These are phyloP conservation scores for Penaeus monodon DNA, from an alignment of 2,888 invertebrate species.

Conservation along the genomic window DNA sequence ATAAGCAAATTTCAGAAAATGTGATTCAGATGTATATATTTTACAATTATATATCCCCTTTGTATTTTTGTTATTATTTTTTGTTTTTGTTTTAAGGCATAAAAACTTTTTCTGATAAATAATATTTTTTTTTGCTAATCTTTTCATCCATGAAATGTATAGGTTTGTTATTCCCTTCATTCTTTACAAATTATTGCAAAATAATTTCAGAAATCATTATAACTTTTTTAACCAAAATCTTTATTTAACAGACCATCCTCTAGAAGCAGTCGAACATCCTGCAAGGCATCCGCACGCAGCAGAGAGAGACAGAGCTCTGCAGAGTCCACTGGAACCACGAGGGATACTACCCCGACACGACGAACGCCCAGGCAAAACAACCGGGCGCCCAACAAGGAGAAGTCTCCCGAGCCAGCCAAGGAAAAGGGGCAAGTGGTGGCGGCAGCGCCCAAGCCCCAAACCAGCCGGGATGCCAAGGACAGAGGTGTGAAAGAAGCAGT, in stretches of 20 bases:
- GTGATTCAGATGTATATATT: too few relatives aligned
- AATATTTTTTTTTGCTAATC: too few relatives aligned
- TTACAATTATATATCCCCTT: too few relatives aligned
- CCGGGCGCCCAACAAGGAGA: slow-evolving; percentile 40
- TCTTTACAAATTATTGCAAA: too few relatives aligned
- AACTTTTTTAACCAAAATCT: background rate
- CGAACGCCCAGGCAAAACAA: slow-evolving; percentile 55
- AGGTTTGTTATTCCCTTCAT: too few relatives aligned
- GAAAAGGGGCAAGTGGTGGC: slow-evolving; percentile 22
- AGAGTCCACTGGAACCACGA: slow-evolving; percentile 44
- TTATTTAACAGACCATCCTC: slow-evolving; percentile 47
- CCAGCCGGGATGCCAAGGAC: slow-evolving; percentile 29
- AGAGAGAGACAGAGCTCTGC: slow-evolving; percentile 57
- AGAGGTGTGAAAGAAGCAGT: slow-evolving; percentile 16
- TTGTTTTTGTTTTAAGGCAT: too few relatives aligned
- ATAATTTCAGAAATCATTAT: background rate
- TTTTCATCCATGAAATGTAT: too few relatives aligned
- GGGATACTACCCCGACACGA: slow-evolving; percentile 56
- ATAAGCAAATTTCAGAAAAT: too few relatives aligned
- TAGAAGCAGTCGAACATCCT: slow-evolving; percentile 51
- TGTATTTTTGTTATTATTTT: too few relatives aligned
- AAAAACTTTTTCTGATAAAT: too few relatives aligned
- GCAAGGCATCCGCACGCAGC: slow-evolving; percentile 48
- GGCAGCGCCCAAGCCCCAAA: slow-evolving; percentile 6
- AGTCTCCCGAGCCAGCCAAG: slow-evolving; percentile 44